A percentile compares a stretch with the other conserved stretches of the same genome.
Conservation (phyloP, 1,140 invertebrate species). For the Drosophila asahinai region DNA sequence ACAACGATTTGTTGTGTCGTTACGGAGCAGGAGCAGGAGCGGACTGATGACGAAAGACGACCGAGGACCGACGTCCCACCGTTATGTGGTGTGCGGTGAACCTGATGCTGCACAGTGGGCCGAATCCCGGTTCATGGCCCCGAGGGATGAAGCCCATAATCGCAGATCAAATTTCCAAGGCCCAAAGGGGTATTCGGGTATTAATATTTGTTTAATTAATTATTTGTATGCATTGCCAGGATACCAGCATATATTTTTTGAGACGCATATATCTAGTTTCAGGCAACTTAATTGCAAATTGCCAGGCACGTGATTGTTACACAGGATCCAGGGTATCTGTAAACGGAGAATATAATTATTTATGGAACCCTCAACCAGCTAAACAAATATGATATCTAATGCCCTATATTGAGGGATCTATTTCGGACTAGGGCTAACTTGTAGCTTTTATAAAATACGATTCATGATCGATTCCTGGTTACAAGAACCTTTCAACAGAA, state of each 20-base stretch:
- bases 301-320: conserved; percentile 21
- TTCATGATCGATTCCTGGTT: not conserved
- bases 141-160: conserved; percentile 19
- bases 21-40: conserved; percentile 23
- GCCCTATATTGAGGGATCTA: not conserved
- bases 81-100: conserved; percentile 61
- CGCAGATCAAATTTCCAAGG: conserved; percentile 25
- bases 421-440: not conserved
- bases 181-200: conserved; percentile 28
- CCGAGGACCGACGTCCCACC: conserved; percentile 18
- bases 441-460: not conserved
- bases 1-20: conserved; percentile 76
- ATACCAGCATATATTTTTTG: conserved; percentile 27
- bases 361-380: not conserved
- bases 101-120: conserved; percentile 49
- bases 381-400: not conserved
- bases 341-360: not conserved
- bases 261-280: conserved; percentile 21
- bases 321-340: not conserved
- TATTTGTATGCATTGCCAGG: conserved; percentile 38
- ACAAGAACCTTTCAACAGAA: not conserved
- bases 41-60: conserved; percentile 17
- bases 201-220: conserved; percentile 49
- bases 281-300: conserved; percentile 3
- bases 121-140: not conserved